phyloP scores from a whole-genome alignment of 2,888 invertebrate species.

The Papilio demoleus region DNA sequence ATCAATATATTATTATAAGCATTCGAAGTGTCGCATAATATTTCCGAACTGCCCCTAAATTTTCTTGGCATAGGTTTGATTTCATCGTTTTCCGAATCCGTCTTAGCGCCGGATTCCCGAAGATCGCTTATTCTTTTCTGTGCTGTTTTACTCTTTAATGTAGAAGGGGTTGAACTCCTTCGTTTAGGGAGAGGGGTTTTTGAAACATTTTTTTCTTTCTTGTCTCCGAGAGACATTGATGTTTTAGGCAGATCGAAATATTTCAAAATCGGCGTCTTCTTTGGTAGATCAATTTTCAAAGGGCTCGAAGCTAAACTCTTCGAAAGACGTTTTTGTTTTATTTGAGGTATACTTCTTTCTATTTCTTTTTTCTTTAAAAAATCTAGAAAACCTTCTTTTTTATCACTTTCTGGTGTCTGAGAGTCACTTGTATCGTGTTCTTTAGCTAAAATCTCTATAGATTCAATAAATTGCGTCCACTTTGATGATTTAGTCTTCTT shows the following conservation, averaged over 20 bases:
- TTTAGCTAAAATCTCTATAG: conserved; percentile 58
- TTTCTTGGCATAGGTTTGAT: conserved; percentile 46
- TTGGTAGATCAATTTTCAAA: conserved; percentile 51
- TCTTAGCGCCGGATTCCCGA: conserved; percentile 63
- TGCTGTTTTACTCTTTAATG: conserved; percentile 47
- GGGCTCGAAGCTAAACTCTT: conserved; percentile 69
- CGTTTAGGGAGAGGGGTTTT: conserved; percentile 64
- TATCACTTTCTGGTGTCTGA: conserved; percentile 54
- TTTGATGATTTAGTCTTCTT: conserved; percentile 52
- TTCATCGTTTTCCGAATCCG: conserved; percentile 72
- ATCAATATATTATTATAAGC: conserved; percentile 65
- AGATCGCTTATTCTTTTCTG: conserved; percentile 61
- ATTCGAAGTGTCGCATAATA: conserved; percentile 62
- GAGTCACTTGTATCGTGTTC: conserved; percentile 58
- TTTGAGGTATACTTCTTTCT: conserved; percentile 49
- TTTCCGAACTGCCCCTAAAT: conserved; percentile 48
- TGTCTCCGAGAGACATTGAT: conserved; percentile 49
- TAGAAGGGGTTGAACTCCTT: conserved; percentile 67
- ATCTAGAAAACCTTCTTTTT: conserved; percentile 58
- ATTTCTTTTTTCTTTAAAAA: conserved; percentile 58
- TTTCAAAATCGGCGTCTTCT: conserved; percentile 58
- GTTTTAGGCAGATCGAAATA: conserved; percentile 67
- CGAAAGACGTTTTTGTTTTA: conserved; percentile 45
- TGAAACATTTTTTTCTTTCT: conserved; percentile 52
- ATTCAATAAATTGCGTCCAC: conserved; percentile 67